phyloP scores from a whole-genome alignment of 1,140 invertebrate species.

The Drosophila tristis region DNA sequence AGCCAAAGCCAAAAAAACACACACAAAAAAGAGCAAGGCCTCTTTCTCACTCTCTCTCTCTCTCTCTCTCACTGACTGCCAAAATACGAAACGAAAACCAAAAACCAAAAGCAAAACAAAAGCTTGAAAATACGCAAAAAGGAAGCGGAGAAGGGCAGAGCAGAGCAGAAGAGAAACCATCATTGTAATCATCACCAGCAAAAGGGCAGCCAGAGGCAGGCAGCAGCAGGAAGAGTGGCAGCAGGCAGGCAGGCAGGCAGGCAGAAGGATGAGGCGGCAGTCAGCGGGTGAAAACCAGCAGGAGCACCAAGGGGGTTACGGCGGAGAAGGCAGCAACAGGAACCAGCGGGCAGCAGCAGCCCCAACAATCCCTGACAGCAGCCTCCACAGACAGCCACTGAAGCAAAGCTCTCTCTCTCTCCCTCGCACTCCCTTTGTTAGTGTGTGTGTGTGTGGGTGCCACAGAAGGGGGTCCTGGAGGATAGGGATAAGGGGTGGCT shows the following conservation, averaged over 20 bases:
- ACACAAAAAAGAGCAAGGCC: conserved; percentile 35
- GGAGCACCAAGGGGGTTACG: no score
- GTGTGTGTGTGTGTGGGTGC: conserved; percentile 16
- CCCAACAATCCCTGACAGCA: conserved; percentile 51
- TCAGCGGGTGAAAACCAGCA: no score
- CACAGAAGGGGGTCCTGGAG: conserved; percentile 6
- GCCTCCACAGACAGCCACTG: no score
- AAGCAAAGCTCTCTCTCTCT: neutral
- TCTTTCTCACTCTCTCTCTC: no score
- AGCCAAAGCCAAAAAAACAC: conserved; percentile 67
- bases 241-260: conserved; percentile 13
- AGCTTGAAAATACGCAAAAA: conserved; percentile 74
- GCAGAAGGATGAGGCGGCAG: no score
- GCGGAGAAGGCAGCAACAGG: conserved; percentile 23
- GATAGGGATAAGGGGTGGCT: neutral
- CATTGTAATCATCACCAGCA: conserved; percentile 80
- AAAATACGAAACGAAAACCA: conserved; percentile 64
- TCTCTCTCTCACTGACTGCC: neutral
- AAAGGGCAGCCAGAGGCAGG: conserved; percentile 44
- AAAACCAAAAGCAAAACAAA: conserved; percentile 67
- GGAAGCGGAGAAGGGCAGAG: conserved; percentile 47
- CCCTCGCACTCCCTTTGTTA: conserved; percentile 3
- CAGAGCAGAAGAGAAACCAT: conserved; percentile 48
- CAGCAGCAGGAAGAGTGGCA: conserved; percentile 37
- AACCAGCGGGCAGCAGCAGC: conserved; percentile 52